phyloP scores from a whole-genome alignment of 2,113 vertebrate species.

The Erythrocercus mccallii region DNA sequence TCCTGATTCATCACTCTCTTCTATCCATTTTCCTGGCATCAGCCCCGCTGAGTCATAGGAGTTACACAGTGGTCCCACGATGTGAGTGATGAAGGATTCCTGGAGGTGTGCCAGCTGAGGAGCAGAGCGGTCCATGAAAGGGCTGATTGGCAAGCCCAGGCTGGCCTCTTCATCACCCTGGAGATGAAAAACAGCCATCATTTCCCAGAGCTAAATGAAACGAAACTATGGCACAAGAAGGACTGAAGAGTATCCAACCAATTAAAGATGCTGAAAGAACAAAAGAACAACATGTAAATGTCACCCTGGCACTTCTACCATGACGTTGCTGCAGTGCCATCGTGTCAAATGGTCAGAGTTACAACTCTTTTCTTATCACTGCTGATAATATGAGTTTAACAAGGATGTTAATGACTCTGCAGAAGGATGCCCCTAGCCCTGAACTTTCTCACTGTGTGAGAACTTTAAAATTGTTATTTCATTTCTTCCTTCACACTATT shows the following conservation, averaged over 20 bases:
- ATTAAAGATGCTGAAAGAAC: neutral
- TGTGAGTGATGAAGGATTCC: constrained; percentile 98
- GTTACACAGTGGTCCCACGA: constrained; percentile 94
- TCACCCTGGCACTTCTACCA: neutral
- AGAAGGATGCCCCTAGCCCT: neutral
- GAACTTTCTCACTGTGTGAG: neutral
- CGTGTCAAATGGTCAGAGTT: neutral
- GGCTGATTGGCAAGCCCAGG: constrained; percentile 92
- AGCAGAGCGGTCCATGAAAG: constrained; percentile 96
- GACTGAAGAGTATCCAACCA: neutral
- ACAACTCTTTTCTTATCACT: neutral
- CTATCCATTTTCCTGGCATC: constrained; percentile 92
- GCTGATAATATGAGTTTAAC: rapidly evolving
- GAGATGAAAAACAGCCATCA: neutral
- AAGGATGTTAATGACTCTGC: neutral
- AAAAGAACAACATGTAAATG: neutral
- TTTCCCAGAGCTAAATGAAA: neutral
- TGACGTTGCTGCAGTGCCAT: neutral
- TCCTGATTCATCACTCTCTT: constrained; percentile 79
- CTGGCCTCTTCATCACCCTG: constrained; percentile 96
- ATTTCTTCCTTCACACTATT: neutral
- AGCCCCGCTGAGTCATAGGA: constrained; percentile 92
- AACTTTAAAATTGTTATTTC: neutral
- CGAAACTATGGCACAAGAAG: neutral
- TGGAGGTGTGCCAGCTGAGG: constrained; percentile 96